Conservation (phyloP, 2,797 vertebrate species). For the Scyliorhinus canicula region DNA sequence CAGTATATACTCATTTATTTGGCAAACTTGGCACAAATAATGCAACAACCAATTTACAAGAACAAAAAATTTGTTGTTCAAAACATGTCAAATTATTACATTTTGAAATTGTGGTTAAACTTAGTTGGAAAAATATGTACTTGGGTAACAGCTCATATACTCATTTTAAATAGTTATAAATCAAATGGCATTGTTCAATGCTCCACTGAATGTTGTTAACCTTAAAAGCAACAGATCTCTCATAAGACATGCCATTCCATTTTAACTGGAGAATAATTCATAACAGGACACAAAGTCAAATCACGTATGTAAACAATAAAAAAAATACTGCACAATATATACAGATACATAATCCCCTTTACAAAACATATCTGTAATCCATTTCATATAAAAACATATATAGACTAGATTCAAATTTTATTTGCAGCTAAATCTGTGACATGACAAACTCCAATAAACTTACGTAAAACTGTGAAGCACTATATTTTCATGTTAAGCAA, state of each 20-base stretch:
- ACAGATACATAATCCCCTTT: constrained; percentile 17
- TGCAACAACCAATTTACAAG: not conserved
- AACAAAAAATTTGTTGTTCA: not conserved
- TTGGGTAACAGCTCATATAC: not conserved
- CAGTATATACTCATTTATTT: constrained; percentile 4
- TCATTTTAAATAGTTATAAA: not conserved
- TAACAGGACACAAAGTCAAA: not conserved
- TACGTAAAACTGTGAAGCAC: not conserved
- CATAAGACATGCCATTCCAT: not conserved
- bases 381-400: constrained; percentile 32
- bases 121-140: not conserved
- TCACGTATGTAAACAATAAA: not conserved
- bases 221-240: not conserved
- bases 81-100: not conserved
- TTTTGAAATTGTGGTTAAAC: not conserved
- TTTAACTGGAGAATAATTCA: not conserved
- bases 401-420: constrained; percentile 20
- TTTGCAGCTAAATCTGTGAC: constrained; percentile 3
- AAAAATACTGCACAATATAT: constrained; percentile 17
- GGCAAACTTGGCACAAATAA: not conserved
- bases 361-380: constrained; percentile 34
- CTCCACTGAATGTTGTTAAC: not conserved
- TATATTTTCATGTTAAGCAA: not conserved
- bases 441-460: not conserved
- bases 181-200: not conserved